A percentile compares a stretch with the other conserved stretches of the same genome.
phyloP scores from a whole-genome alignment of 1,140 invertebrate species.

The Galendromus occidentalis region DNA sequence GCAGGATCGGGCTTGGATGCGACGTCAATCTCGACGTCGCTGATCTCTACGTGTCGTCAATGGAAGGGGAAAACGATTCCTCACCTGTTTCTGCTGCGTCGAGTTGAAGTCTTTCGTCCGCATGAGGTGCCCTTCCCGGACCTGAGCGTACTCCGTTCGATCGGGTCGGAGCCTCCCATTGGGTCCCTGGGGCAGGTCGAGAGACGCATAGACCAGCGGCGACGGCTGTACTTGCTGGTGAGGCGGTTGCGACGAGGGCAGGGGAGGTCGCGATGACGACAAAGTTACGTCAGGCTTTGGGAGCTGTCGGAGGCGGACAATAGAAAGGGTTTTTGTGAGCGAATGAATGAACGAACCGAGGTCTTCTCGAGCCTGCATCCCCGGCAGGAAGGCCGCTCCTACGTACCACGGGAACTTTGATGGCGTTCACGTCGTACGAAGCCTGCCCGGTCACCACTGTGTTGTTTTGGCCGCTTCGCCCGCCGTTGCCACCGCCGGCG shows the following conservation, averaged over 20 bases:
- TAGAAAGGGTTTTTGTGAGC: too few species aligned
- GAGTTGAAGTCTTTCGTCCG: background rate
- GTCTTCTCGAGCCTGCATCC: too few species aligned
- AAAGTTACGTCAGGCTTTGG: conserved; percentile 2
- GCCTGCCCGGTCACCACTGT: background rate
- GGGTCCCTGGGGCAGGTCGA: background rate
- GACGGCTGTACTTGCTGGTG: background rate
- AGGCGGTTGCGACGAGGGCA: background rate
- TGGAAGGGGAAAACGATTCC: too few species aligned
- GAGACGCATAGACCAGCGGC: background rate
- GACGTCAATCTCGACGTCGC: too few species aligned
- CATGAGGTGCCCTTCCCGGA: background rate
- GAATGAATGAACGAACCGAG: too few species aligned
- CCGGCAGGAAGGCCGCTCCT: background rate
- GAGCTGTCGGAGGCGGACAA: background rate
- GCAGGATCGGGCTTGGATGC: too few species aligned
- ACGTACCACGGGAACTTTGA: conserved; percentile 8
- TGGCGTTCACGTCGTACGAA: background rate
- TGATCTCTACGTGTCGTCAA: too few species aligned
- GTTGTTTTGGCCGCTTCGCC: background rate
- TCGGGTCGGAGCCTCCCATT: background rate
- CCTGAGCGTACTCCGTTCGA: background rate
- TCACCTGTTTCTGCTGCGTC: too few species aligned
- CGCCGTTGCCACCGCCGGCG: background rate
- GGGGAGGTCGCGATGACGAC: background rate